Evolutionary conservation across 2,113 vertebrate species (phyloP).

Genomic region (Erythrolamprus reginae): DNA sequence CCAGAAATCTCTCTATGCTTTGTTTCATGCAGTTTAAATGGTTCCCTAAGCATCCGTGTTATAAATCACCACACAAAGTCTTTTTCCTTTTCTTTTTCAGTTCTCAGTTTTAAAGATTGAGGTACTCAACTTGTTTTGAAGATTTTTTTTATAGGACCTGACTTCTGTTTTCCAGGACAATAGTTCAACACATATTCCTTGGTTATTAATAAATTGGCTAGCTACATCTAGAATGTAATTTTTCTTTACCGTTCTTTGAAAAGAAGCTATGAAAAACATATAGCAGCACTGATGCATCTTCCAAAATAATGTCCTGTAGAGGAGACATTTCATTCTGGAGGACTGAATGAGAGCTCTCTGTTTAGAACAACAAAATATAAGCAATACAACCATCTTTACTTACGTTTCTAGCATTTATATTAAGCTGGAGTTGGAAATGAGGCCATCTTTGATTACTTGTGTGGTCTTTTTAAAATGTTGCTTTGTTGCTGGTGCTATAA

Average conservation of each 20-base stretch:
- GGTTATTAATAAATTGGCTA: neutral
- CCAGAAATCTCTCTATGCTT: neutral
- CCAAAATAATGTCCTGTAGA: neutral
- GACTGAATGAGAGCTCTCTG: neutral
- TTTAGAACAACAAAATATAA: neutral
- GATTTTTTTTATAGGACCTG: neutral
- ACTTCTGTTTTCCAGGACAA: constrained; percentile 3
- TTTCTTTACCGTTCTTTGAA: neutral
- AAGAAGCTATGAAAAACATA: neutral
- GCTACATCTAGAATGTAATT: neutral
- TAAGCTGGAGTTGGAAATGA: neutral
- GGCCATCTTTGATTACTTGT: neutral
- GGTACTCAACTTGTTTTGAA: neutral
- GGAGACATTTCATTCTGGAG: neutral
- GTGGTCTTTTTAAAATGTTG: neutral
- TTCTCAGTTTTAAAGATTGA: neutral
- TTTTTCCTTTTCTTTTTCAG: neutral
- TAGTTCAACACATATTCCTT: neutral
- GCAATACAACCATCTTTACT: neutral
- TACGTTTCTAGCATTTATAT: neutral
- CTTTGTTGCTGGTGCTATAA: neutral
- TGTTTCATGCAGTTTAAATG: neutral
- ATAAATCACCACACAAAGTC: neutral
- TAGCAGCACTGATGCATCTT: neutral
- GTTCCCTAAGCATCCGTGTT: neutral